These are phyloP conservation scores for Pherbina coryleti DNA, from an alignment of 2,888 invertebrate species.

Conservation along the genomic window DNA sequence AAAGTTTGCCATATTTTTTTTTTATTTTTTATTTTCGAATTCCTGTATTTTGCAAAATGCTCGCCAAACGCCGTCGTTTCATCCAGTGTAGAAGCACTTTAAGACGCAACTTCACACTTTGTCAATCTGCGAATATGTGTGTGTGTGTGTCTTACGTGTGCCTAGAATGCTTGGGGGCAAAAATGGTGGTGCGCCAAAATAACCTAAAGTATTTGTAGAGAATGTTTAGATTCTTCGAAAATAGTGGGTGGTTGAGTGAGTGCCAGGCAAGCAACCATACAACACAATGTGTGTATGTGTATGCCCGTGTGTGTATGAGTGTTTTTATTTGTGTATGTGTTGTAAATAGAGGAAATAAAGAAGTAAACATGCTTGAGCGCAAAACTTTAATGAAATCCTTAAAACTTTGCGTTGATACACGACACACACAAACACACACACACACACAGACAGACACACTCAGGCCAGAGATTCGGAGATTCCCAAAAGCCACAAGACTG, in stretches of 20 bases:
- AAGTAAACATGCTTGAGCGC: constrained; percentile 3
- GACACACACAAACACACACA: constrained; percentile 7
- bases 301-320: too few relatives aligned
- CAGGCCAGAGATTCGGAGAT: neutral
- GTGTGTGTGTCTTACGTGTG: neutral
- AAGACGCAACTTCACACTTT: neutral
- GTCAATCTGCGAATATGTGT: neutral
- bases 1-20: too few relatives aligned
- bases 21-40: too few relatives aligned
- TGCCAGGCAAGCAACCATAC: neutral
- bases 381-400: constrained; percentile 13
- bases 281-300: neutral
- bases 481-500: too few relatives aligned
- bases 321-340: neutral
- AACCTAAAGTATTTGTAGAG: constrained; percentile 9
- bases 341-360: constrained; percentile 3
- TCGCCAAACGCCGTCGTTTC: neutral
- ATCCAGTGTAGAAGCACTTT: neutral
- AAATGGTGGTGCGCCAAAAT: too few relatives aligned
- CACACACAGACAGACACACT: constrained; percentile 17
- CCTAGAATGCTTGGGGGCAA: neutral
- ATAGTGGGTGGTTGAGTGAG: neutral
- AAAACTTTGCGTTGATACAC: constrained; percentile 10
- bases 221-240: neutral
- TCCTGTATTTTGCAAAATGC: neutral